Evolutionary conservation across 2,797 vertebrate species (phyloP).

Genomic region (Epinephelus coioides): DNA sequence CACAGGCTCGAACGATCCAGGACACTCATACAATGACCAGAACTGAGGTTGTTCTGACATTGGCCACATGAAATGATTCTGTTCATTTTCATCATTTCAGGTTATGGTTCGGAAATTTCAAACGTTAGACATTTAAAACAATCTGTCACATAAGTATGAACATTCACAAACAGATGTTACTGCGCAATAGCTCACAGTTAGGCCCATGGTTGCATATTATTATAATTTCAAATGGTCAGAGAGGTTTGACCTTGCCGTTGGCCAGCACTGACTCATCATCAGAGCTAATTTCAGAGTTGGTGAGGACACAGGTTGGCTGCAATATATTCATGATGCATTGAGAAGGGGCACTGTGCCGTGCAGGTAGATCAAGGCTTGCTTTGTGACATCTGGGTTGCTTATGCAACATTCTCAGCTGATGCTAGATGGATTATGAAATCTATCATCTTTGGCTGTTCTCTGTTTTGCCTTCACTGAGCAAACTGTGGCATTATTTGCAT

Average conservation of each 20-base stretch:
- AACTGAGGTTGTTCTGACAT: slow-evolving; percentile 12
- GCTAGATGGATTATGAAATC: slow-evolving; percentile 30
- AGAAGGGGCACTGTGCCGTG: slow-evolving; percentile 5
- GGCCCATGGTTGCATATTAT: slow-evolving; percentile 37
- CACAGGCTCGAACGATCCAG: slow-evolving; percentile 28
- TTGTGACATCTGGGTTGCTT: slow-evolving; percentile 18
- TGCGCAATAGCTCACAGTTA: slow-evolving; percentile 22
- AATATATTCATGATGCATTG: slow-evolving; percentile 18
- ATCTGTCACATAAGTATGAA: not conserved
- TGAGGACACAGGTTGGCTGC: slow-evolving; percentile 23
- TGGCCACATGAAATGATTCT: not conserved
- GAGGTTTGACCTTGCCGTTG: slow-evolving; percentile 50
- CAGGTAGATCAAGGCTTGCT: slow-evolving; percentile 26
- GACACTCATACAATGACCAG: slow-evolving; percentile 7
- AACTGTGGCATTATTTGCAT: not conserved
- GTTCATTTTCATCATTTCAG: slow-evolving; percentile 10
- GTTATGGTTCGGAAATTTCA: slow-evolving; percentile 16
- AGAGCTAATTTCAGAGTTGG: slow-evolving; percentile 40
- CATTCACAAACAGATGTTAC: slow-evolving; percentile 7
- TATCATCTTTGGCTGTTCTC: slow-evolving; percentile 29
- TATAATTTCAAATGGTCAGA: slow-evolving; percentile 35
- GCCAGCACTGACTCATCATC: slow-evolving; percentile 53
- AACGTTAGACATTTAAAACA: not conserved
- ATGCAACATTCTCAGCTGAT: slow-evolving; percentile 21
- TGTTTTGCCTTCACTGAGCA: not conserved